These are phyloP conservation scores for Oscheius sp. DNA, from an alignment of 2,888 invertebrate species.

Conservation along the genomic window DNA sequence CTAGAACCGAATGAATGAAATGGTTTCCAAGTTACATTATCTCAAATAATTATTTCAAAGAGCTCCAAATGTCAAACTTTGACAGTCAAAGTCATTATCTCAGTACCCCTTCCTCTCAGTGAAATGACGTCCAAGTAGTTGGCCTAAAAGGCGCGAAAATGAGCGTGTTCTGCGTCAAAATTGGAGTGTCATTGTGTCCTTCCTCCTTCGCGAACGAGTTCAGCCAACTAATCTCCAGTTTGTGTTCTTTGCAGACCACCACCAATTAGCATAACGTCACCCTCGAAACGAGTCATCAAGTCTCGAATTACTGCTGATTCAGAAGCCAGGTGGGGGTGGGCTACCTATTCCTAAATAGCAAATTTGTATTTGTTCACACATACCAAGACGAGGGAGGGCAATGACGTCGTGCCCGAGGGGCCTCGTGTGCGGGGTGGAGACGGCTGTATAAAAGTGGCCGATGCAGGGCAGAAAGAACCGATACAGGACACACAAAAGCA, in stretches of 20 bases:
- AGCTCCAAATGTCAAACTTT: no score
- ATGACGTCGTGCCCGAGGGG: no score
- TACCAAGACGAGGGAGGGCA: neutral
- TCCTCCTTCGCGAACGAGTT: no score
- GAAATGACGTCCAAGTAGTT: neutral
- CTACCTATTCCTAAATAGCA: constrained; percentile 16
- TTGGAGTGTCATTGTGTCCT: no score
- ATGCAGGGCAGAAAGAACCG: neutral
- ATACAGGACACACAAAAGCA: neutral
- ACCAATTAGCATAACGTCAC: neutral
- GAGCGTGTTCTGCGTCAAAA: no score
- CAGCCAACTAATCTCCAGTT: neutral
- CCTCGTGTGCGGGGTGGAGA: neutral
- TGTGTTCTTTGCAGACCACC: neutral
- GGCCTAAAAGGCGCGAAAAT: no score
- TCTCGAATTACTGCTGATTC: neutral
- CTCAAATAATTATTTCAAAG: no score
- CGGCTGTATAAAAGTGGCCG: constrained; percentile 6
- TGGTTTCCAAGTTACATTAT: no score
- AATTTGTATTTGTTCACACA: constrained; percentile 31
- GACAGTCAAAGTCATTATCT: neutral
- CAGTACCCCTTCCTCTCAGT: neutral
- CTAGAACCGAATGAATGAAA: no score
- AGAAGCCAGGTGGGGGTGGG: constrained; percentile 22
- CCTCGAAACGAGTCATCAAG: neutral